These are phyloP conservation scores for Atta cephalotes DNA, from an alignment of 1,140 invertebrate genomes.

Conservation along the genomic window DNA sequence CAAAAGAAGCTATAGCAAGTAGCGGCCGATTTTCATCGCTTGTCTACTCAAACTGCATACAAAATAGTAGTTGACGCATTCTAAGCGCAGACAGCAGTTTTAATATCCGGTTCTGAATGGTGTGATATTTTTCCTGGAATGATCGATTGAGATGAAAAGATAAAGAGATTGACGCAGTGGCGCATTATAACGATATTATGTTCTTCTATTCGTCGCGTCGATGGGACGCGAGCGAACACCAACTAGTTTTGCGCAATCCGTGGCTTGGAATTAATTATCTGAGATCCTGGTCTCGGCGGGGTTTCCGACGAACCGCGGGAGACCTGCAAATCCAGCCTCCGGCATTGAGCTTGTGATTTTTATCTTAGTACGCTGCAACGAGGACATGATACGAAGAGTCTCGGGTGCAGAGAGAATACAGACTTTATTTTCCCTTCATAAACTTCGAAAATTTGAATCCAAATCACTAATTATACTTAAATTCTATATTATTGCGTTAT, in stretches of 20 bases:
- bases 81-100: not conserved
- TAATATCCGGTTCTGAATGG: conserved; percentile 10
- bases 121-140: conserved; percentile 1
- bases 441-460: not conserved
- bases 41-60: not conserved
- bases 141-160: not conserved
- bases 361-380: not conserved
- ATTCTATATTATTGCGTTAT: not conserved
- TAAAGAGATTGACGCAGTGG: not conserved
- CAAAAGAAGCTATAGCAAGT: not conserved
- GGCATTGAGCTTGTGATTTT: conserved; percentile 48
- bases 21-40: conserved; percentile 15
- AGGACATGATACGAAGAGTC: not conserved
- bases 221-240: conserved; percentile 8
- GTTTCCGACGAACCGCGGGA: conserved; percentile 52
- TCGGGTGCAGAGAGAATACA: conserved; percentile 9
- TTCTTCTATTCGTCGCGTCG: not conserved
- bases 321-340: conserved; percentile 58
- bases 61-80: conserved; percentile 25
- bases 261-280: conserved; percentile 73
- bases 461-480: not conserved
- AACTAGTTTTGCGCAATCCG: conserved; percentile 49
- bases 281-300: conserved; percentile 58
- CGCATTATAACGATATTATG: conserved; percentile 7
- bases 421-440: not conserved